Evolutionary conservation across 1,140 invertebrate genomes (phyloP).

Genomic region (Laupala kohalensis): DNA sequence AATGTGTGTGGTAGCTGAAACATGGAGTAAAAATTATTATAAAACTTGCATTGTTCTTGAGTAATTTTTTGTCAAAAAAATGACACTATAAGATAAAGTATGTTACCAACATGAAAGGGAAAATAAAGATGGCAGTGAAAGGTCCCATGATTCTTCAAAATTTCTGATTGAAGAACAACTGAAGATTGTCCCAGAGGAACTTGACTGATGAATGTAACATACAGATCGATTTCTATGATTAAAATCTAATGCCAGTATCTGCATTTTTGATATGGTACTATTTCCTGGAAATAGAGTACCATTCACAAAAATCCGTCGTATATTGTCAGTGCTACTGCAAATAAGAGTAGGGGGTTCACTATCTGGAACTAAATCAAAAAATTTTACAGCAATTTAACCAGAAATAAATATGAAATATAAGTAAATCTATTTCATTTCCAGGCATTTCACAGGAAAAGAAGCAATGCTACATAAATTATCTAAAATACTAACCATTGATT

Average conservation of each 20-base stretch:
- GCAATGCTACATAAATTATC: no score
- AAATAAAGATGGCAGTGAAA: conserved; percentile 40
- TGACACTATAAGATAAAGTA: not conserved
- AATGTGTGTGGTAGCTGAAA: conserved; percentile 50
- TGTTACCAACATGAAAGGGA: conserved; percentile 37
- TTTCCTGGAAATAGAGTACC: conserved; percentile 32
- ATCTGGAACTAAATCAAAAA: conserved; percentile 31
- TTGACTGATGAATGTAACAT: conserved; percentile 46
- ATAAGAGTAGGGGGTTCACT: conserved; percentile 35
- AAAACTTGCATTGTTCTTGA: not conserved
- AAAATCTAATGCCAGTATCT: conserved; percentile 36
- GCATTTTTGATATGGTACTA: conserved; percentile 26
- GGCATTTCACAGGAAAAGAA: conserved; percentile 5
- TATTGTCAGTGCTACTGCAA: conserved; percentile 37
- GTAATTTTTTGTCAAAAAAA: not conserved
- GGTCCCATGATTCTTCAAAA: conserved; percentile 37
- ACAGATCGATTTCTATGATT: conserved; percentile 40
- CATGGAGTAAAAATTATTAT: not conserved
- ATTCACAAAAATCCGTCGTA: conserved; percentile 37
- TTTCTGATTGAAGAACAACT: conserved; percentile 47
- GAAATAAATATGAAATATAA: no score
- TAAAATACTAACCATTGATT: conserved; percentile 51
- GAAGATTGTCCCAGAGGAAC: conserved; percentile 30
- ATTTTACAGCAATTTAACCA: conserved; percentile 1
- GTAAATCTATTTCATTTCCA: no score